Evolutionary conservation across 1,140 invertebrate genomes (phyloP).

Genomic region (Listronotus bonariensis): DNA sequence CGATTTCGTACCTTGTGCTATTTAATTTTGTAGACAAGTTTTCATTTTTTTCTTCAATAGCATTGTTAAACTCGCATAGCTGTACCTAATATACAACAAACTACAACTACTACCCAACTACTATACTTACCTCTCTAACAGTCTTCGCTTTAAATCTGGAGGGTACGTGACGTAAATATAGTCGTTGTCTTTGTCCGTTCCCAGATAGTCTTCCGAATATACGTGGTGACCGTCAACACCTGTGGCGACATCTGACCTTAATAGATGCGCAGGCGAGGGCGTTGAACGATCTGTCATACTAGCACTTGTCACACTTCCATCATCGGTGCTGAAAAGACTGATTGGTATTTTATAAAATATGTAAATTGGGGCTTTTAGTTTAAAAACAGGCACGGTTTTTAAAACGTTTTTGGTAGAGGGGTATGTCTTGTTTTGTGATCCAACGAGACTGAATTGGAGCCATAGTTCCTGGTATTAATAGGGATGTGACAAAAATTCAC

Average conservation of each 20-base stretch:
- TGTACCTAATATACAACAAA: no score
- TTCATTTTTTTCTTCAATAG: no score
- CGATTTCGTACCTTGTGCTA: no score
- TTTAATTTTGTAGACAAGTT: no score
- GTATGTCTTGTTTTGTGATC: no score
- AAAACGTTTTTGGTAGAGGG: no score
- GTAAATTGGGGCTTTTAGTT: neutral
- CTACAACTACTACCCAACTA: no score
- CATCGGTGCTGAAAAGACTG: constrained; percentile 62
- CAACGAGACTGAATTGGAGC: no score
- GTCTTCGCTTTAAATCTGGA: constrained; percentile 77
- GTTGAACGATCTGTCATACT: constrained; percentile 67
- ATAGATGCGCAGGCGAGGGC: constrained; percentile 62
- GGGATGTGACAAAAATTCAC: no score
- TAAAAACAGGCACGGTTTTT: neutral
- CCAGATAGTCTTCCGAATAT: constrained; percentile 57
- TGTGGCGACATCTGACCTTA: constrained; percentile 55
- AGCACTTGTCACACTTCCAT: constrained; percentile 65
- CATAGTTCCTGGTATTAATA: no score
- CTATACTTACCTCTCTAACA: constrained; percentile 73
- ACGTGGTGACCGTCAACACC: constrained; percentile 50
- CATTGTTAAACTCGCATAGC: no score
- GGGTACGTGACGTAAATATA: constrained; percentile 87
- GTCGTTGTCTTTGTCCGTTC: constrained; percentile 69
- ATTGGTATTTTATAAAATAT: constrained; percentile 14